These are phyloP conservation scores for Caenorhabditis imperialis DNA, from an alignment of 2,888 invertebrate species.

Conservation along the genomic window DNA sequence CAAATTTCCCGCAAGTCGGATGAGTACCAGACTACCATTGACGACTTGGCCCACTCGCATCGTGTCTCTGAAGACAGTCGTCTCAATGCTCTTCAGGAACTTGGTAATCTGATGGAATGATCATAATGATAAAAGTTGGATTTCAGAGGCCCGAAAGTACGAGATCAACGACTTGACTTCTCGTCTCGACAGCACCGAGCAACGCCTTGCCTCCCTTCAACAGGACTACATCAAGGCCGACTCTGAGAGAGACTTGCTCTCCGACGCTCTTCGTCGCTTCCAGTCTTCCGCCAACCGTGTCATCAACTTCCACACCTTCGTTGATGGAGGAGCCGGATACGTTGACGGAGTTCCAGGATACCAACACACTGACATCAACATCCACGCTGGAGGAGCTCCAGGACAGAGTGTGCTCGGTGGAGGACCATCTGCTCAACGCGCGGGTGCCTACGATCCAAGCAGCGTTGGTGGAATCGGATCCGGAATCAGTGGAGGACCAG, in stretches of 20 bases:
- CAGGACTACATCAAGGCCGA: conserved; percentile 77
- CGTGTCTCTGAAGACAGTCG: conserved; percentile 74
- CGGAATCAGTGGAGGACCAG: conserved; percentile 61
- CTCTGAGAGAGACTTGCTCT: conserved; percentile 72
- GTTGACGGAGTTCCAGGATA: conserved; percentile 32
- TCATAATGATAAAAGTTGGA: no score
- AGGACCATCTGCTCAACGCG: conserved; percentile 42
- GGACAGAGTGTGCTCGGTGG: conserved; percentile 35
- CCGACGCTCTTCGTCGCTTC: conserved; percentile 76
- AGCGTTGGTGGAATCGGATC: conserved; percentile 50
- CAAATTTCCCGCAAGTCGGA: conserved; percentile 77
- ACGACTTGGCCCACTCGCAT: conserved; percentile 75
- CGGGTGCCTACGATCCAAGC: conserved; percentile 45
- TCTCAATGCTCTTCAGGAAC: conserved; percentile 74
- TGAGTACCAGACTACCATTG: conserved; percentile 74
- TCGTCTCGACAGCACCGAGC: conserved; percentile 76
- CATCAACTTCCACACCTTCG: conserved; percentile 66
- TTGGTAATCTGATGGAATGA: conserved; percentile 35
- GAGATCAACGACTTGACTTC: conserved; percentile 74
- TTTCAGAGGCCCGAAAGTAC: conserved; percentile 73
- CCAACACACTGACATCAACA: conserved; percentile 25
- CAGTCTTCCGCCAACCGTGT: conserved; percentile 74
- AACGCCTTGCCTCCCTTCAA: conserved; percentile 72
- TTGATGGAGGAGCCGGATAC: conserved; percentile 52
- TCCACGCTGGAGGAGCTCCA: conserved; percentile 36